phyloP scores from a whole-genome alignment of 2,797 vertebrate species.

The Pseudochirops corinnae region DNA sequence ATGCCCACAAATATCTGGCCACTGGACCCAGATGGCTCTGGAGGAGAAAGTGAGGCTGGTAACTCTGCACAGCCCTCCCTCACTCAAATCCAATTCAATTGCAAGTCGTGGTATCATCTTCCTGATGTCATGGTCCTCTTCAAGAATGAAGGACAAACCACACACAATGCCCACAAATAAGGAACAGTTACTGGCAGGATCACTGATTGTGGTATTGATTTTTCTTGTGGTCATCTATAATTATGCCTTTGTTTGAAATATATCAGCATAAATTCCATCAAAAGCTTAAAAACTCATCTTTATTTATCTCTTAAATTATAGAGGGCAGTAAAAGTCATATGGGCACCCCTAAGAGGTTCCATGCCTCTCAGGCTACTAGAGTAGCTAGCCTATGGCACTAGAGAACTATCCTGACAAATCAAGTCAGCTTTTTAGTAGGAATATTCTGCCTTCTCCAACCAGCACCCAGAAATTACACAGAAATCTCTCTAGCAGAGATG shows the following conservation, averaged over 20 bases:
- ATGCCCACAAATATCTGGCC: not conserved
- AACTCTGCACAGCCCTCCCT: no score
- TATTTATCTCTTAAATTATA: not conserved
- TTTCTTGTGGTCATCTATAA: conserved; percentile 17
- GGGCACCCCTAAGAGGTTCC: not conserved
- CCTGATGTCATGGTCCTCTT: no score
- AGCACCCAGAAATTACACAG: not conserved
- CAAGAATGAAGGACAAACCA: no score
- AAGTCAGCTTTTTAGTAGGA: not conserved
- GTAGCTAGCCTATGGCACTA: not conserved
- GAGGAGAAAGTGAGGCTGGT: no score
- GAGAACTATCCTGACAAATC: not conserved
- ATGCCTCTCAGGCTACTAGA: not conserved
- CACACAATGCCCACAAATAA: not conserved
- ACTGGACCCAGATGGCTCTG: no score
- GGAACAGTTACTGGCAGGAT: conserved; percentile 42
- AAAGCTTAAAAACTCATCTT: not conserved
- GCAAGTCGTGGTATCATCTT: no score
- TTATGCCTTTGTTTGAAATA: not conserved
- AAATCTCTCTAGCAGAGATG: not conserved
- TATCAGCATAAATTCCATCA: not conserved
- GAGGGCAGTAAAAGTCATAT: not conserved
- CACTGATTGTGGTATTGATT: not conserved
- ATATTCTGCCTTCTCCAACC: not conserved
- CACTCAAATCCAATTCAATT: no score